Conservation (phyloP, 2,888 invertebrate species). For the Prenolepis imparis region DNA sequence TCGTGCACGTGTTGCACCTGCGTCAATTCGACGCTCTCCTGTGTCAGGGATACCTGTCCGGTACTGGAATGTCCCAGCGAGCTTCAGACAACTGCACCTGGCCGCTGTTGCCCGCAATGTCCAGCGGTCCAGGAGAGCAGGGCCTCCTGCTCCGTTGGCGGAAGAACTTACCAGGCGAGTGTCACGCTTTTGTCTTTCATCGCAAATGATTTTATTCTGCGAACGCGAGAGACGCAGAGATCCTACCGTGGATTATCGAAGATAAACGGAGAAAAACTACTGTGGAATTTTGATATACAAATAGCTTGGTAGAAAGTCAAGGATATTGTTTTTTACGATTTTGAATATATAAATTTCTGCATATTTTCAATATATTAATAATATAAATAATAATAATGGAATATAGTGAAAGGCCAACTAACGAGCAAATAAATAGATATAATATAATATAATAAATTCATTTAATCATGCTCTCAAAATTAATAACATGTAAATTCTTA, state of each 20-base stretch:
- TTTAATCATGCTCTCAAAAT: no score
- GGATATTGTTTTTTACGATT: neutral
- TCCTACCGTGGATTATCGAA: neutral
- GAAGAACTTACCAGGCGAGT: slow-evolving; percentile 91
- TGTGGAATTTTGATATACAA: neutral
- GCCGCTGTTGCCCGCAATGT: slow-evolving; percentile 93
- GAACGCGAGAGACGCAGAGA: neutral
- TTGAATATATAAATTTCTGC: neutral
- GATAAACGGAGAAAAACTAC: neutral
- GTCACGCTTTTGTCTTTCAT: slow-evolving; percentile 53
- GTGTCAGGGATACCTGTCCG: slow-evolving; percentile 94
- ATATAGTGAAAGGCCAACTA: no score
- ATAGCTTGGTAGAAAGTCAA: neutral
- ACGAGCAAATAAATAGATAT: no score
- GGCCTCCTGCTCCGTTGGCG: slow-evolving; percentile 90
- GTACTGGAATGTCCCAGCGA: slow-evolving; percentile 95
- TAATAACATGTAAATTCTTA: no score
- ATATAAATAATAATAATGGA: no score
- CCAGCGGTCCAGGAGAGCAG: slow-evolving; percentile 90
- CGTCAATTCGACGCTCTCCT: slow-evolving; percentile 92
- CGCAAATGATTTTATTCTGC: neutral
- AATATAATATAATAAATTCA: no score
- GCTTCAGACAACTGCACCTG: slow-evolving; percentile 89
- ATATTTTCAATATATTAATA: neutral
- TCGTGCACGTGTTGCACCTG: slow-evolving; percentile 96